These are phyloP conservation scores for Sebastes hubbsi DNA, from an alignment of 2,797 vertebrate species.

Conservation along the genomic window DNA sequence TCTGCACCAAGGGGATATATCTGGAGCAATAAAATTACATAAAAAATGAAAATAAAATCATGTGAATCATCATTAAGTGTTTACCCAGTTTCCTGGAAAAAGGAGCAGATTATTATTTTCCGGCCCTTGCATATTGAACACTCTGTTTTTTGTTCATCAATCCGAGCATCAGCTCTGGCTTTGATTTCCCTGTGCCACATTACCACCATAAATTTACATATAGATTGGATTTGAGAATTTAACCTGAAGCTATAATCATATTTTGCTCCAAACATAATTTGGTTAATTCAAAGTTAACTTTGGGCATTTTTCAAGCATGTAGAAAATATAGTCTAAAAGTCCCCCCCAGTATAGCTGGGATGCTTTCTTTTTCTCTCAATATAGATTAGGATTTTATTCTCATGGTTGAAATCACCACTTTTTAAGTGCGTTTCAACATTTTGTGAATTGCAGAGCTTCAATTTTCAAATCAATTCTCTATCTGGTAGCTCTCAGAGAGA, in stretches of 20 bases:
- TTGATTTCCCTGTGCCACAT: slow-evolving; percentile 79
- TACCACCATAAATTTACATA: slow-evolving; percentile 83
- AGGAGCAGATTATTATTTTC: slow-evolving; percentile 60
- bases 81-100: slow-evolving; percentile 22
- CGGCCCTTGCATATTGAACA: slow-evolving; percentile 48
- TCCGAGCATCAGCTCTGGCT: slow-evolving; percentile 75
- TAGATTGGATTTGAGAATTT: slow-evolving; percentile 86
- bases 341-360: not conserved
- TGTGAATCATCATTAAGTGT: slow-evolving; percentile 16
- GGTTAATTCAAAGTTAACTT: slow-evolving; percentile 75
- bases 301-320: slow-evolving; percentile 39
- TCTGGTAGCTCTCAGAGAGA: not conserved
- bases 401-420: not conserved
- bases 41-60: not conserved
- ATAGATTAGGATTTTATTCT: not conserved
- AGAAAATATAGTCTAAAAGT: not conserved
- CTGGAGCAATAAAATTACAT: not conserved
- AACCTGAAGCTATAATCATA: slow-evolving; percentile 83
- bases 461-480: not conserved
- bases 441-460: not conserved
- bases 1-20: not conserved
- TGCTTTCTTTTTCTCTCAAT: not conserved
- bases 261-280: slow-evolving; percentile 79
- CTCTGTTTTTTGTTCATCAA: slow-evolving; percentile 77
- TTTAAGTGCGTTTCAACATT: not conserved